Percentiles rank a stretch among this genome's conserved stretches.
Conservation (phyloP, 2,797 vertebrate genomes). For the Carapus acus region DNA sequence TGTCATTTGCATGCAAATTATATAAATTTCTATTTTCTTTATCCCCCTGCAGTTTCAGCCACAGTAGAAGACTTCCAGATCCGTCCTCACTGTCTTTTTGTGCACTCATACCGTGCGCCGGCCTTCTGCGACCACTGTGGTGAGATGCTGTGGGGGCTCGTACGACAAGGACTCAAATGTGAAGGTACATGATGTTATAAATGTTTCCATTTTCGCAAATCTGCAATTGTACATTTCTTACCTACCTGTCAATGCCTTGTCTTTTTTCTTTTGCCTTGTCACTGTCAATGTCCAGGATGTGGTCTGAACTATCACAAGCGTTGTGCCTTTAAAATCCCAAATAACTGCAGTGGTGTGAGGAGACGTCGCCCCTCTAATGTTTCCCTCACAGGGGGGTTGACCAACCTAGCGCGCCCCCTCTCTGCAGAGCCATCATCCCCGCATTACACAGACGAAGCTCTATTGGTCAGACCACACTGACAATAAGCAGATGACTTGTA, state of each 20-base stretch:
- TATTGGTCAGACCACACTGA: constrained; percentile 76
- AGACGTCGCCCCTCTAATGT: constrained; percentile 89
- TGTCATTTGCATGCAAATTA: no score
- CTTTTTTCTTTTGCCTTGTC: no score
- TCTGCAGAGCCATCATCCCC: constrained; percentile 80
- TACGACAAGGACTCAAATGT: constrained; percentile 95
- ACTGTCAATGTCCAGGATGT: no score
- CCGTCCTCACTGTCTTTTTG: constrained; percentile 90
- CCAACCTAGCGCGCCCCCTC: constrained; percentile 69
- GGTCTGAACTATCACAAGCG: constrained; percentile 97
- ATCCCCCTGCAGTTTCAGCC: constrained; percentile 82
- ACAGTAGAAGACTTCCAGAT: constrained; percentile 97
- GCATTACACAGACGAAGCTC: constrained; percentile 73
- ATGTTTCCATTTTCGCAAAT: neutral
- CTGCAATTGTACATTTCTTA: no score
- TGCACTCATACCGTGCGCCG: constrained; percentile 92
- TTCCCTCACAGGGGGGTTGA: constrained; percentile 84
- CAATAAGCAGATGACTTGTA: neutral
- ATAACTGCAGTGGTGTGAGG: constrained; percentile 92
- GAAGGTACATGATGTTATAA: constrained; percentile 75
- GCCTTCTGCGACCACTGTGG: constrained; percentile 97
- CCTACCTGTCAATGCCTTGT: no score
- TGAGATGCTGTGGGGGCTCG: constrained; percentile 97
- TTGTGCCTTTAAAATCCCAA: constrained; percentile 97
- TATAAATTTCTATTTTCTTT: neutral